Percentiles rank a stretch among this genome's conserved stretches.
These are phyloP conservation scores for Sebastes paucispinis DNA, from an alignment of 2,797 vertebrate species.

Conservation along the genomic window DNA sequence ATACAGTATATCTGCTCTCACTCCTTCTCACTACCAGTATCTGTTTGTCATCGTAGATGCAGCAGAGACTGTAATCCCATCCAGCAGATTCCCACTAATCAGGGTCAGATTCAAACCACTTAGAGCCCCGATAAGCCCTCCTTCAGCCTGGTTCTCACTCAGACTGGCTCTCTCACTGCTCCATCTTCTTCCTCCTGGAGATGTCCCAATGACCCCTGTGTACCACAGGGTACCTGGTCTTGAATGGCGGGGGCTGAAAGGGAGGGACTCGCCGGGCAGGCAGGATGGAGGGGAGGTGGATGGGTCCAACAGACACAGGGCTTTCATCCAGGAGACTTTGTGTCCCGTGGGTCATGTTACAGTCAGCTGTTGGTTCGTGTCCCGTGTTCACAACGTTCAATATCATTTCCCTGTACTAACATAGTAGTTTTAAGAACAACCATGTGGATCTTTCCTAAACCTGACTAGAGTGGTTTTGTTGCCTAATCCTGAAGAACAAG, in stretches of 20 bases:
- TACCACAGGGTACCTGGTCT: not conserved
- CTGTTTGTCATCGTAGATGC: conserved; percentile 39
- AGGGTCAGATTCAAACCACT: conserved; percentile 42
- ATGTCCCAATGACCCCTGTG: conserved; percentile 5
- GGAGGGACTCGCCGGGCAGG: too few relatives aligned
- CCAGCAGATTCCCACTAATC: conserved; percentile 63
- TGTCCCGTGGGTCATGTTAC: too few relatives aligned
- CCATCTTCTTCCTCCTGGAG: not conserved
- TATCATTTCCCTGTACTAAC: too few relatives aligned
- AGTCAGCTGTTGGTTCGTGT: too few relatives aligned
- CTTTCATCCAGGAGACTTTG: too few relatives aligned
- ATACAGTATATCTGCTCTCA: not conserved
- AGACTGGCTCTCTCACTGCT: not conserved
- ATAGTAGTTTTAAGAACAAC: too few relatives aligned
- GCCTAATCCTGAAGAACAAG: too few relatives aligned
- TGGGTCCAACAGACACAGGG: too few relatives aligned
- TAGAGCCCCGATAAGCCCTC: conserved; percentile 28
- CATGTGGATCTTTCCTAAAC: too few relatives aligned
- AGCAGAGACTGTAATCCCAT: conserved; percentile 55
- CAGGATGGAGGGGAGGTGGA: too few relatives aligned
- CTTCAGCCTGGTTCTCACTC: not conserved
- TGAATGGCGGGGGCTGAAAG: not conserved
- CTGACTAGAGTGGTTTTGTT: too few relatives aligned
- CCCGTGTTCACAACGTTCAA: too few relatives aligned
- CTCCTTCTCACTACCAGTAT: conserved; percentile 6